Percentiles rank a stretch among this genome's conserved stretches.
Evolutionary conservation across 2,888 invertebrate species (phyloP).

Genomic region (Frankliniella fusca): DNA sequence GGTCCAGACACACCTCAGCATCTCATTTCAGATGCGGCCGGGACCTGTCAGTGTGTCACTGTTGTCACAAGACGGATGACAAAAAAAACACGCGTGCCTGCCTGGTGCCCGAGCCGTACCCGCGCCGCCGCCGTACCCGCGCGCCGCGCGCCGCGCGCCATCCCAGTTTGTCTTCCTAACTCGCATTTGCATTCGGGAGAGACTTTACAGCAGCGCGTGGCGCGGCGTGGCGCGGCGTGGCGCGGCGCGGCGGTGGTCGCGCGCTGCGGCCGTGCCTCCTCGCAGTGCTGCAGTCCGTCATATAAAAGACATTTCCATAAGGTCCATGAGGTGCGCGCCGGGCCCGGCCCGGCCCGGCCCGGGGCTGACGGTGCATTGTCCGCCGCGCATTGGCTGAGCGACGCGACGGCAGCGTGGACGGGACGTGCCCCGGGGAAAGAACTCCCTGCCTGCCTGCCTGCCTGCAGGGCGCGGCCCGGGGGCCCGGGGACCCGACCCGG

Average conservation of each 20-base stretch:
- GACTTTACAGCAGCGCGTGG: neutral
- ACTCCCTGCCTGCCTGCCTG: no score
- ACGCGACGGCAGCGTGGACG: no score
- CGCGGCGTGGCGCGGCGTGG: neutral
- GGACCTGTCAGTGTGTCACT: slow-evolving; percentile 21
- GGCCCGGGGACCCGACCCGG: no score
- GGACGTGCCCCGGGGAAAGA: neutral
- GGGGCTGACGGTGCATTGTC: no score
- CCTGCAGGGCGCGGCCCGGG: neutral
- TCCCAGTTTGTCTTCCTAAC: slow-evolving; percentile 15
- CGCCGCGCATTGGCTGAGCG: no score
- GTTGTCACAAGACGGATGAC: slow-evolving; percentile 22
- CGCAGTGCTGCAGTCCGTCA: no score
- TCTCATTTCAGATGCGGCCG: slow-evolving; percentile 16
- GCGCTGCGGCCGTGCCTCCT: no score
- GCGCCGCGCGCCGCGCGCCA: slow-evolving; percentile 28
- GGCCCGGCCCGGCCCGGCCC: no score
- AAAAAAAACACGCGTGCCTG: neutral
- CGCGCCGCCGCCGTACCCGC: slow-evolving; percentile 33
- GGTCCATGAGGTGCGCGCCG: no score
- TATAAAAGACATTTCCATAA: no score
- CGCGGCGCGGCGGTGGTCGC: neutral
- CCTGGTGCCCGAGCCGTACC: slow-evolving; percentile 38
- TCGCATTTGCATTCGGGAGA: neutral
- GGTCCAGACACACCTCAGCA: neutral